phyloP scores from a whole-genome alignment of 2,797 vertebrate species.

The Coregonus ussuriensis region DNA sequence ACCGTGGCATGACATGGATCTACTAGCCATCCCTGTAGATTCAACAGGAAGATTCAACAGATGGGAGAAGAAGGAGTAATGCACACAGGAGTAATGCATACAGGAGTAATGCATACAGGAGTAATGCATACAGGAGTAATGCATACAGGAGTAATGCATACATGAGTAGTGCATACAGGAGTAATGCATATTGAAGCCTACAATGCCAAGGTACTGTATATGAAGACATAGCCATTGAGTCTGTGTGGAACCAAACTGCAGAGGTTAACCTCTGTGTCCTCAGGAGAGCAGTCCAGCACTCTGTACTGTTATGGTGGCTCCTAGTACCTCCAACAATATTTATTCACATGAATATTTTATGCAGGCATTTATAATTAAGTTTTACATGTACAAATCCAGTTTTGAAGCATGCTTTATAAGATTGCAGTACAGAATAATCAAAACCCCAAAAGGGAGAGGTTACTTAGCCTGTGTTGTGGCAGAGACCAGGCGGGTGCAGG shows the following conservation, averaged over 20 bases:
- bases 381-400: slow-evolving; percentile 78
- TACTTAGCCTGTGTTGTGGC: slow-evolving; percentile 68
- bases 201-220: neutral
- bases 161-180: neutral
- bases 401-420: slow-evolving; percentile 72
- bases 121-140: neutral
- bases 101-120: neutral
- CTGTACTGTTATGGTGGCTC: slow-evolving; percentile 9
- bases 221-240: slow-evolving; percentile 1
- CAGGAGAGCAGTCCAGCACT: slow-evolving; percentile 23
- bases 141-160: neutral
- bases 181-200: neutral
- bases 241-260: neutral
- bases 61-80: neutral
- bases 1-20: neutral
- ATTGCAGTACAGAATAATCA: slow-evolving; percentile 67
- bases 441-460: slow-evolving; percentile 67
- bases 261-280: slow-evolving; percentile 35
- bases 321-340: slow-evolving; percentile 23
- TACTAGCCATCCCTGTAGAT: neutral
- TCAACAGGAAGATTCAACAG: neutral
- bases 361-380: slow-evolving; percentile 76
- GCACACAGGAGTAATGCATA: neutral
- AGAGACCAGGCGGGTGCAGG: neutral
- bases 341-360: slow-evolving; percentile 61